phyloP scores from a whole-genome alignment of 2,113 vertebrate genomes.

The Heteronetta atricapilla region DNA sequence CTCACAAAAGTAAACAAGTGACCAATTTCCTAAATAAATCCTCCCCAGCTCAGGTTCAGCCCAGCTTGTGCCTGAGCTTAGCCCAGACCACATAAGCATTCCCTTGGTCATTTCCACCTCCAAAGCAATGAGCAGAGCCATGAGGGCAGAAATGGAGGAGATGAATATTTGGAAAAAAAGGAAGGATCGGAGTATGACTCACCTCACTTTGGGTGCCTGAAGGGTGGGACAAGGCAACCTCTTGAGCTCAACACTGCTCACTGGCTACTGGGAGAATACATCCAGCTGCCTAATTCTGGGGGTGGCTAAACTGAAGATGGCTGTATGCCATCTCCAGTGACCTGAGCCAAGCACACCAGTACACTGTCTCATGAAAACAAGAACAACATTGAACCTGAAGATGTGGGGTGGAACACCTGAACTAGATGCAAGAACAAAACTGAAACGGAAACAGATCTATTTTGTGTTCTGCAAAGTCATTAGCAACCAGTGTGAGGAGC shows the following conservation, averaged over 20 bases:
- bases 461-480: neutral
- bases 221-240: neutral
- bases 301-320: neutral
- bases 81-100: neutral
- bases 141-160: neutral
- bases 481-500: rapidly evolving
- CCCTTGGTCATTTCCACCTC: neutral
- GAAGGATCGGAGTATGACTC: neutral
- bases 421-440: neutral
- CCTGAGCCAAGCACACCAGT: neutral
- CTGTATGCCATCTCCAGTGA: neutral
- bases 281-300: neutral
- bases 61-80: neutral
- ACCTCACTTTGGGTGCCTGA: neutral
- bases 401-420: neutral
- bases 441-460: neutral
- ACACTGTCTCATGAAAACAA: neutral
- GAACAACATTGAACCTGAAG: neutral
- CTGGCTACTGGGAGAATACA: neutral
- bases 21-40: neutral
- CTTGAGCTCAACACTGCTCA: neutral
- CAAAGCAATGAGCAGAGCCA: rapidly evolving
- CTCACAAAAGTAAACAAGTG: neutral
- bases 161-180: neutral
- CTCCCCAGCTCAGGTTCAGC: neutral